A percentile compares a stretch with the other conserved stretches of the same genome.
Evolutionary conservation across 2,888 invertebrate genomes (phyloP).

Genomic region (Ditylenchus weischeri): DNA sequence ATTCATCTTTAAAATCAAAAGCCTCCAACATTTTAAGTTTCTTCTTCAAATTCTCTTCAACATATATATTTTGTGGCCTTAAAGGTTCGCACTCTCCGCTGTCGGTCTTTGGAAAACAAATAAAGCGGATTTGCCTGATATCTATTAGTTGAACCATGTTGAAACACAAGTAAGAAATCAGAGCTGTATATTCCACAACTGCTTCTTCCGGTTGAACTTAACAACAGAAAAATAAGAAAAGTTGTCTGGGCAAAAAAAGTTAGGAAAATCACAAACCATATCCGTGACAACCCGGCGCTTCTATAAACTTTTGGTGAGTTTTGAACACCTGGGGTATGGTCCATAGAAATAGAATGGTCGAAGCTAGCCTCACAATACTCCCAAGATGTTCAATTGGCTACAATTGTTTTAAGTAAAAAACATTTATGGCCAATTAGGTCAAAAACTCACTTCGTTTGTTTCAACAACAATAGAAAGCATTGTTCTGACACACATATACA

Average conservation of each 20-base stretch:
- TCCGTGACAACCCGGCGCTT: conserved; percentile 35
- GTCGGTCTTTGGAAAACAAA: conserved; percentile 49
- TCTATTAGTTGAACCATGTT: conserved; percentile 46
- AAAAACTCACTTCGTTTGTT: conserved; percentile 7
- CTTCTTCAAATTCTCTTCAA: too few relatives aligned
- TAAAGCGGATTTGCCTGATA: conserved; percentile 45
- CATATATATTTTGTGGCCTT: conserved; percentile 9
- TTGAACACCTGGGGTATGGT: conserved; percentile 38
- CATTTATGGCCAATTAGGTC: background rate
- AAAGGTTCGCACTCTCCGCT: conserved; percentile 55
- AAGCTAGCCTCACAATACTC: conserved; percentile 20
- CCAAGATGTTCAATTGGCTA: conserved; percentile 2
- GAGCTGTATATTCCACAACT: conserved; percentile 45
- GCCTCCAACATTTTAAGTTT: too few relatives aligned
- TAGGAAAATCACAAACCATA: conserved; percentile 31
- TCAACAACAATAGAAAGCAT: conserved; percentile 22
- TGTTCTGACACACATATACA: conserved; percentile 44
- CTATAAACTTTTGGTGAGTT: conserved; percentile 35
- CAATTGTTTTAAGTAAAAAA: background rate
- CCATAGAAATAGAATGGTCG: conserved; percentile 33
- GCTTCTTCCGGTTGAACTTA: conserved; percentile 47
- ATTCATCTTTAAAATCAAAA: too few relatives aligned
- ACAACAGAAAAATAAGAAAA: conserved; percentile 20
- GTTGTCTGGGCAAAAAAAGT: too few relatives aligned
- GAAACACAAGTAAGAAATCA: conserved; percentile 43